phyloP scores from a whole-genome alignment of 2,888 invertebrate species.

The Orthosia cruda region DNA sequence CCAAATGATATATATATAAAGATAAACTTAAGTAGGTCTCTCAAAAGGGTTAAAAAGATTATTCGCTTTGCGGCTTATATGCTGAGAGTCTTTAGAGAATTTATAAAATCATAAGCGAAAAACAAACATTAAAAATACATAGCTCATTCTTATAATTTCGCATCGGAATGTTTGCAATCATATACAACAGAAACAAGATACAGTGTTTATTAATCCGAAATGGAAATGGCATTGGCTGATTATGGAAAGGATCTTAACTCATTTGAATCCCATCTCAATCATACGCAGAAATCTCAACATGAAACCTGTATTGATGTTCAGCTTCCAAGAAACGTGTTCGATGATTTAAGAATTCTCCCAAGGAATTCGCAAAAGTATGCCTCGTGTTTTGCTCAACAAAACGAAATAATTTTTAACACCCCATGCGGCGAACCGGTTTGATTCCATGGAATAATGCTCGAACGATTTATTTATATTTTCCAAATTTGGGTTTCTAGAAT shows the following conservation, averaged over 20 bases:
- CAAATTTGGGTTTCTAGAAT: constrained; percentile 47
- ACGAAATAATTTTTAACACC: constrained; percentile 60
- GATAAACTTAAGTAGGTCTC: neutral
- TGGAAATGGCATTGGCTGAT: constrained; percentile 22
- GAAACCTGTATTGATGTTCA: constrained; percentile 56
- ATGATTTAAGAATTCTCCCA: constrained; percentile 53
- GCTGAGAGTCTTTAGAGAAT: constrained; percentile 4
- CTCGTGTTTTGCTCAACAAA: constrained; percentile 38
- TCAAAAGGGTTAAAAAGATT: neutral
- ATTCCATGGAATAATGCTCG: constrained; percentile 57
- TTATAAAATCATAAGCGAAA: neutral
- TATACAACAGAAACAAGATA: constrained; percentile 19
- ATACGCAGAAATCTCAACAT: constrained; percentile 46
- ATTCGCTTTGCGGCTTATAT: no score
- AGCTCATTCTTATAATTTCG: neutral
- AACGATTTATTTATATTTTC: constrained; percentile 53
- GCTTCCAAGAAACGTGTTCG: constrained; percentile 63
- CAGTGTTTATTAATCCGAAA: constrained; percentile 33
- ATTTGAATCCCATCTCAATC: constrained; percentile 41
- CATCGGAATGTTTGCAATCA: constrained; percentile 27
- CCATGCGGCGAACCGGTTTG: constrained; percentile 70
- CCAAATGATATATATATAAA: neutral
- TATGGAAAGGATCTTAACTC: constrained; percentile 21
- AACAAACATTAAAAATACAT: constrained; percentile 2
- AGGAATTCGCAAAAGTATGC: constrained; percentile 39